Evolutionary conservation across 2,888 invertebrate genomes (phyloP).

Genomic region (Andrena chrysosceles): DNA sequence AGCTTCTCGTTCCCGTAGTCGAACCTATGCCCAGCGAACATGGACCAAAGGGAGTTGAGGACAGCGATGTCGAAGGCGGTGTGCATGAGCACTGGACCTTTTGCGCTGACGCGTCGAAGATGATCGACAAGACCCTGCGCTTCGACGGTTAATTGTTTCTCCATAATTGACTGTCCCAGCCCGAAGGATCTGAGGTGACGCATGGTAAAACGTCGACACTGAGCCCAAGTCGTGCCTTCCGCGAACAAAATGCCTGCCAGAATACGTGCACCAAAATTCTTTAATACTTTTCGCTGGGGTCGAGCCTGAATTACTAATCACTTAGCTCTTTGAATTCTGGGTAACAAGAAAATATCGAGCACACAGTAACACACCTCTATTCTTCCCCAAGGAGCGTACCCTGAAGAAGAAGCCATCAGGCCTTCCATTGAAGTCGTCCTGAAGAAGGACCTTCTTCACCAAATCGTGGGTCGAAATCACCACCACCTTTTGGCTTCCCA

Average conservation of each 20-base stretch:
- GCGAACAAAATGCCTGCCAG: slow-evolving; percentile 89
- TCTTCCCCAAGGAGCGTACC: slow-evolving; percentile 89
- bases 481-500: slow-evolving; percentile 88
- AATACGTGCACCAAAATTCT: neutral
- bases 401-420: slow-evolving; percentile 90
- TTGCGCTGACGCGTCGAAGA: slow-evolving; percentile 80
- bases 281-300: neutral
- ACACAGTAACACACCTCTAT: slow-evolving; percentile 86
- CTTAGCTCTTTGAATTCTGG: no score
- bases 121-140: slow-evolving; percentile 86
- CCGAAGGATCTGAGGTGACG: slow-evolving; percentile 89
- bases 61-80: slow-evolving; percentile 88
- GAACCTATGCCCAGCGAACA: slow-evolving; percentile 89
- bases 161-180: slow-evolving; percentile 88
- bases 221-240: slow-evolving; percentile 89
- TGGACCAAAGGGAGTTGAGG: slow-evolving; percentile 90
- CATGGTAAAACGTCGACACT: slow-evolving; percentile 89
- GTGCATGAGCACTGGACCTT: slow-evolving; percentile 85
- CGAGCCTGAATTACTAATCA: no score
- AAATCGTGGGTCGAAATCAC: slow-evolving; percentile 88
- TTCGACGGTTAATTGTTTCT: slow-evolving; percentile 87
- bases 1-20: slow-evolving; percentile 87
- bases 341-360: neutral
- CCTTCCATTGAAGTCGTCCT: slow-evolving; percentile 89
- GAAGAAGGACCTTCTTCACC: slow-evolving; percentile 87